Base-by-base conservation (phyloP, 2,888 invertebrate species). In the Odontocolon sp. region DNA sequence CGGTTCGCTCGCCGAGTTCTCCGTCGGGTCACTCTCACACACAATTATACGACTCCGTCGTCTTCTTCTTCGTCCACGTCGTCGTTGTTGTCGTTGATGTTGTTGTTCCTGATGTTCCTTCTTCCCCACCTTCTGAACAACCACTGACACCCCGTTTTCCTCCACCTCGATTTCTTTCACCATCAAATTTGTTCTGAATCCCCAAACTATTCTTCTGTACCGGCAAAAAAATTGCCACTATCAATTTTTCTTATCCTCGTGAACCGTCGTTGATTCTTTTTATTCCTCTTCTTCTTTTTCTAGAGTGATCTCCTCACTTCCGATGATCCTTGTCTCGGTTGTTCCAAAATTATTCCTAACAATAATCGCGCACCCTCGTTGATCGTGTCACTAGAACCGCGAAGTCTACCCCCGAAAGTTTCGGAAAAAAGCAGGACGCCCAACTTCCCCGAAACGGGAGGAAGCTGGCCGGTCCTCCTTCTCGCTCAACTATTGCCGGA, bases 11-110 rank as follows among this genome's bases (percentile, higher is more conserved):
- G 33, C 9, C 18, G 26, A 31, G 77, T 72, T 78, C 77, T 73
- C 74, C 81, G 81, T 73, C 80, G 76, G 78, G 71, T 83, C 82
- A 81, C 81, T 83, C 80, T 81, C 83, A 83, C 81, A 78, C 79
- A 83, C 80, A 81, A 81, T 80, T 79, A 52, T 23, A 69, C 66
- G 82, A 54, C 67, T 42, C 31, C 69, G 66, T 74, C 78, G 61
- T 42, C 70, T 61, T 77, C 78, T 73, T 68, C 73, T 57, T 50
- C 73, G 67, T 45, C 76, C 73, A 8, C 77, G 68, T 54, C 77
- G 68, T 64, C 77, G 77, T 69, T 73, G 77, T n/a, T 64, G 73
- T 45, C 66, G 67, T 26, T 64, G 61, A n/a, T 59, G 68, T 36
- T 68, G 71, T 38, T 61, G 75, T 9, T 54, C 54, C 68, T 45